Evolutionary conservation across 2,888 invertebrate species (phyloP), one percentile per base, ranked within the genome.

Genomic region (Acanthopleura granulata): DNA sequence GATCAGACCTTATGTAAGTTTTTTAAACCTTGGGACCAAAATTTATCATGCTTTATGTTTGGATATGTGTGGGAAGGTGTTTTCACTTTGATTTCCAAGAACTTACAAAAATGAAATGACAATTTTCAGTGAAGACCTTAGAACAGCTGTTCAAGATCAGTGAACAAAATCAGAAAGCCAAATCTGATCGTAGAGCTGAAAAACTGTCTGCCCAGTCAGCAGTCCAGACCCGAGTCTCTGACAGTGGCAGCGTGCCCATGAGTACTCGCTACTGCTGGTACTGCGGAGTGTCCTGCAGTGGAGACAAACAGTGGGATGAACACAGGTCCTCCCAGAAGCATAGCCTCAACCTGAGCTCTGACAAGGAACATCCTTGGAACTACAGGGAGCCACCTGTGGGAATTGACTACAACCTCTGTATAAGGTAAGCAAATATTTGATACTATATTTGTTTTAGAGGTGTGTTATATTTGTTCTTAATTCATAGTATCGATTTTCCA

Each of bases 361-460:
- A 89, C 78, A 84, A 83, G 49, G 89, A 89, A 66, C 87, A 87
- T 72, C 88, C 88, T 83, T 90, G 89, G 89, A 90, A 89, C 79
- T 87, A 81, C 81, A 78, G 89, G 50, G 88, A 88, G 73, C 89
- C 89, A 27, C 88, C 89, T 0, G 88, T 88, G 89, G 86, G 83
- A 0, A 78, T 84, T 0, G 78, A 75, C 71, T 87, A 85, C 72
- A 80, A 81, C 62, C 81, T 89, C 11, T 89, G 89, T 81, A 49
- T 74, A 25, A 84, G 77, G 88, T 88, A 78, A 80, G 84, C 50
- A 4, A 57, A 57, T 6, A 57, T 57, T 18, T 57, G 40, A 40
- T 40, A n/a, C n/a, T n/a, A n/a, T n/a, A n/a, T n/a, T n/a, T n/a
- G n/a, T n/a, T n/a, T n/a, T n/a, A n/a, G n/a, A n/a, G n/a, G n/a